These are phyloP conservation scores for Sisor rabdophorus DNA, from an alignment of 2,113 vertebrate species.

Conservation along the genomic window DNA sequence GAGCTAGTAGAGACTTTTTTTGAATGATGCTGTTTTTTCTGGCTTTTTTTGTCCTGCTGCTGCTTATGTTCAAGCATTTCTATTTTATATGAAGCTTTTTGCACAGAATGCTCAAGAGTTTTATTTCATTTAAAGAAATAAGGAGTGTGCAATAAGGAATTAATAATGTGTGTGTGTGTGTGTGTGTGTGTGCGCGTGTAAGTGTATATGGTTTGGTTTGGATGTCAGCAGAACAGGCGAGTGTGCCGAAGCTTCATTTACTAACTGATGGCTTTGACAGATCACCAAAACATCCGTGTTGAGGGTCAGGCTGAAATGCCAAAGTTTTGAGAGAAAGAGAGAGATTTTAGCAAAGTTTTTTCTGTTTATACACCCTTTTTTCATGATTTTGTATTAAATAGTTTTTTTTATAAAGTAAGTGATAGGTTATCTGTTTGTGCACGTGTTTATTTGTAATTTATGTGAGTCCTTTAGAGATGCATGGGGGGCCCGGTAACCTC, in stretches of 20 bases:
- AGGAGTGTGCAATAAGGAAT: conserved; percentile 3
- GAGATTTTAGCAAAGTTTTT: not conserved
- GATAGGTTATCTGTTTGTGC: not conserved
- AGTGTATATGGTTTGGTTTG: conserved; percentile 53
- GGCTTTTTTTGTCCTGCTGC: not conserved
- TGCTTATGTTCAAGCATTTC: not conserved
- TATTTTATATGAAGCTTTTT: not conserved
- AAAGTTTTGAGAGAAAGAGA: not conserved
- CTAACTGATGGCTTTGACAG: conserved; percentile 75
- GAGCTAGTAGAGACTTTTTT: conserved; percentile 12
- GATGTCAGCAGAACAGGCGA: conserved; percentile 60
- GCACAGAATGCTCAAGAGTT: not conserved
- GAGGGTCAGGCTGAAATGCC: conserved; percentile 37
- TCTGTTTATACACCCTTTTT: not conserved
- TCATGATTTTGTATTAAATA: not conserved
- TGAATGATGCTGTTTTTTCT: not conserved
- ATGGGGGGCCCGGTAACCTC: conserved; percentile 7
- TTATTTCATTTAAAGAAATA: not conserved
- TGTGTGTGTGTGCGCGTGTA: not conserved
- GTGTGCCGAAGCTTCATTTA: conserved; percentile 62
- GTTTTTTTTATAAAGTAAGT: not conserved
- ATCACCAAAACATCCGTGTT: conserved; percentile 67
- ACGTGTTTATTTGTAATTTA: not conserved
- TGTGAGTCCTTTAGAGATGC: conserved; percentile 48
- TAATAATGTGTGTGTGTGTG: not conserved